Evolutionary conservation across 2,888 invertebrate species (phyloP), one percentile per base, ranked within the genome.

Genomic region (Ornithoptera alexandrae): DNA sequence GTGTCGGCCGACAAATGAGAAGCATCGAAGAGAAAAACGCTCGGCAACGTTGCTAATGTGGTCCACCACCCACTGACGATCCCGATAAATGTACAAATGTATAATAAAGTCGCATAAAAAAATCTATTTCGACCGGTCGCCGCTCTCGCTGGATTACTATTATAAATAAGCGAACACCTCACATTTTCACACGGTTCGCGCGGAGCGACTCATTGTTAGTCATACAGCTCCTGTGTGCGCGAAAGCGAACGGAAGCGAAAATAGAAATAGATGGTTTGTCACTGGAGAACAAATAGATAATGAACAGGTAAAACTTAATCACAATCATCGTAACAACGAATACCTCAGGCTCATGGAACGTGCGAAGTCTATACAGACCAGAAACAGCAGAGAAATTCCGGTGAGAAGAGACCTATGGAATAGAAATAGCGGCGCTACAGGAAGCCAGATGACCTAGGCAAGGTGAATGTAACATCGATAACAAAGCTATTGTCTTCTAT

Each of bases 111-210:
- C 71, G 65, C 73, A 77, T 76, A 76, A 77, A 77, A 24, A 78
- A 70, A 75, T 77, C 77, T 77, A 77, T 79, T 79, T 76, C 72
- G 65, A 76, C 73, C n/a, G 68, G 74, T 71, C 74, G 71, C 73
- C 56, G 68, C 72, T 72, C 73, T 71, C 72, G 65, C 68, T 71
- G 73, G 71, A 75, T 71, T 74, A 76, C 75, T 73, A 77, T 77
- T 78, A 77, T 76, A 78, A 78, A 76, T 76, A 76, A 67, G 68
- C 71, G 68, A 68, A 76, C 75, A 77, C 72, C 76, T 77, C 77
- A 76, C 74, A 72, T 69, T 74, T 78, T 72, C 77, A 78, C 78
- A 78, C 77, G 79, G 75, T 76, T 65, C 77, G 64, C 77, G 64
- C 57, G 68, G 24, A 42, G 69, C 69, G 61, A 20, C 69, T 70